Percentiles rank a stretch among this genome's conserved stretches.
Conservation (phyloP, 2,113 vertebrate genomes). For the Blennius ocellaris region DNA sequence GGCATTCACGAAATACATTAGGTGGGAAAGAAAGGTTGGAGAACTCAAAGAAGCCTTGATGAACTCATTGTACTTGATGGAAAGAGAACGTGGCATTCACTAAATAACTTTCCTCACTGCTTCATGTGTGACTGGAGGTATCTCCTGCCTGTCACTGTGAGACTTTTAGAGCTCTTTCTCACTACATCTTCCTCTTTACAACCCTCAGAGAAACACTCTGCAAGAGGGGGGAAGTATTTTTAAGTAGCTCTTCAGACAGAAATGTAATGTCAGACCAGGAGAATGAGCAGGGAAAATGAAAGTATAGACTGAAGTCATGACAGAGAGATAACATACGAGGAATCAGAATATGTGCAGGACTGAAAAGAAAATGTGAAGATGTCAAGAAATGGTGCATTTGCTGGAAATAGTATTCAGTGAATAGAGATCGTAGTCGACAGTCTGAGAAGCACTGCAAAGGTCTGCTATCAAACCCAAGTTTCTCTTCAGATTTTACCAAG, state of each 20-base stretch:
- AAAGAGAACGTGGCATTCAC: conserved; percentile 71
- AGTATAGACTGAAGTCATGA: conserved; percentile 11
- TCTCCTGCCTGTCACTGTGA: conserved; percentile 61
- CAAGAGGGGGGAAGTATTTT: conserved; percentile 24
- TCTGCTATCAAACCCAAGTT: conserved; percentile 1
- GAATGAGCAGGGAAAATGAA: neutral
- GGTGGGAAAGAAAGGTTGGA: too few species aligned
- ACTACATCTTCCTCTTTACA: neutral
- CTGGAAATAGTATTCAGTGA: neutral
- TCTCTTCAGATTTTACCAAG: conserved; percentile 14
- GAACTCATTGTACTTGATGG: conserved; percentile 69
- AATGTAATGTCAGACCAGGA: conserved; percentile 23
- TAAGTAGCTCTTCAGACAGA: conserved; percentile 10
- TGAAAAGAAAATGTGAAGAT: conserved; percentile 23
- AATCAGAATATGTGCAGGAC: neutral
- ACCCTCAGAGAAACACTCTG: conserved; percentile 25
- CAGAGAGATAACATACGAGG: conserved; percentile 7
- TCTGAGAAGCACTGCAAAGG: conserved; percentile 1
- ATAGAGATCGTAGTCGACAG: conserved; percentile 21
- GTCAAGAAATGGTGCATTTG: conserved; percentile 27
- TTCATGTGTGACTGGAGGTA: conserved; percentile 56
- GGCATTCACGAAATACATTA: neutral
- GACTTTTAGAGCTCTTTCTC: conserved; percentile 39
- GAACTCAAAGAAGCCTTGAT: conserved; percentile 28
- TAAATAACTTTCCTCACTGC: conserved; percentile 65